Conservation (phyloP, 2,888 invertebrate genomes). For the Tachina lurida region DNA sequence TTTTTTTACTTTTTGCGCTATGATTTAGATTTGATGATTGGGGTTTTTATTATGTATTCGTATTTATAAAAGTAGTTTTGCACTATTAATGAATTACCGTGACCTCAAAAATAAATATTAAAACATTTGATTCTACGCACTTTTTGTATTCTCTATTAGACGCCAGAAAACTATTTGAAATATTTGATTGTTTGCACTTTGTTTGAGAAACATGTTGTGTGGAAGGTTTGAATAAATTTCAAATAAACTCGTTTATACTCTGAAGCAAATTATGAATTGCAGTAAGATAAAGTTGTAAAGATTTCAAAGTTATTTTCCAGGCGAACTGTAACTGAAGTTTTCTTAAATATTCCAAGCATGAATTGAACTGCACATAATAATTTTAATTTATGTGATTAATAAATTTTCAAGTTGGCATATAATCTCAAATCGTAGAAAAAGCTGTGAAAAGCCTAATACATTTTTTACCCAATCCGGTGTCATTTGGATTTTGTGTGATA, state of each 20-base stretch:
- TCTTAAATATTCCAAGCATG: background rate
- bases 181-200: slow-evolving; percentile 43
- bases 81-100: slow-evolving; percentile 60
- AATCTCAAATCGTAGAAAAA: background rate
- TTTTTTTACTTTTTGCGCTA: background rate
- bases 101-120: slow-evolving; percentile 45
- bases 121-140: slow-evolving; percentile 59
- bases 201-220: slow-evolving; percentile 15
- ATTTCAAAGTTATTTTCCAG: slow-evolving; percentile 7
- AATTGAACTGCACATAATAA: background rate
- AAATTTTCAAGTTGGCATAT: background rate
- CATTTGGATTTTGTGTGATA: background rate
- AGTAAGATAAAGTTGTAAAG: background rate
- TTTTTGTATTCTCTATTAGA: slow-evolving; percentile 48
- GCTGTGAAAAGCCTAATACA: background rate
- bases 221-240: slow-evolving; percentile 30
- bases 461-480: background rate
- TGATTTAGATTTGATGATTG: slow-evolving; percentile 37
- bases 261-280: background rate
- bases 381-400: background rate
- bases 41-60: slow-evolving; percentile 1
- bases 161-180: slow-evolving; percentile 64
- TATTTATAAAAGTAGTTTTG: slow-evolving; percentile 7
- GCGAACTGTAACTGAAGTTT: slow-evolving; percentile 10
- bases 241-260: slow-evolving; percentile 23